Conservation (phyloP, 2,888 invertebrate genomes). For the Horisme vitalbata region DNA sequence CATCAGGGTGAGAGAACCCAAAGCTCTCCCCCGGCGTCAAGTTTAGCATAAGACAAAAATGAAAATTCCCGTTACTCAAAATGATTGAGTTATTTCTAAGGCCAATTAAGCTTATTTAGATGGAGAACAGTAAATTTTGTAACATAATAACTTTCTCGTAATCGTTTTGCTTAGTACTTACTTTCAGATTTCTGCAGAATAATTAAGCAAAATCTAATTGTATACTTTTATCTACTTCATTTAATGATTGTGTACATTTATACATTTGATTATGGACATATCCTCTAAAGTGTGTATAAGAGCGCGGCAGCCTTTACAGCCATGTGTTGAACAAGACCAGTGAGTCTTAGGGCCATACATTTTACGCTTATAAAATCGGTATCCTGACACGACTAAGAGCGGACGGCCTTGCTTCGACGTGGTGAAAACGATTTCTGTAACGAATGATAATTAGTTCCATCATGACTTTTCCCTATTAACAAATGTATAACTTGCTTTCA, state of each 20-base stretch:
- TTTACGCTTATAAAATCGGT: background rate
- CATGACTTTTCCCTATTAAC: no score
- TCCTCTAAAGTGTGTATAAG: constrained; percentile 12
- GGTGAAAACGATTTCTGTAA: constrained; percentile 1
- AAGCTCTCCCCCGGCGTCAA: no score
- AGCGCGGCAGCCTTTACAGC: constrained; percentile 15
- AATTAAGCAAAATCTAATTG: background rate
- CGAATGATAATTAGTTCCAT: no score
- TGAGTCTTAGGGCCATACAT: constrained; percentile 2
- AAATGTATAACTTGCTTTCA: no score
- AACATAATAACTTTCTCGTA: no score
- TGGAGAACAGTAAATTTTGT: no score
- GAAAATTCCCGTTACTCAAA: no score
- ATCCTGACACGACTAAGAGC: background rate
- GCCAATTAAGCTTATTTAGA: no score
- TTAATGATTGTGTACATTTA: constrained; percentile 4
- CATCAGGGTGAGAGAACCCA: no score
- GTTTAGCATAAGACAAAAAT: no score
- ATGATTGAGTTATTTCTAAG: no score
- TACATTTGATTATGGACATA: background rate
- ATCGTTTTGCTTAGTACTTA: no score
- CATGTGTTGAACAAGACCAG: constrained; percentile 40
- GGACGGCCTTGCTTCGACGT: background rate
- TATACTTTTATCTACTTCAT: background rate
- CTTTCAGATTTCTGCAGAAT: background rate